A percentile compares a stretch with the other conserved stretches of the same genome.
Conservation (phyloP, 2,113 vertebrate genomes). For the Hyperopisus bebe region DNA sequence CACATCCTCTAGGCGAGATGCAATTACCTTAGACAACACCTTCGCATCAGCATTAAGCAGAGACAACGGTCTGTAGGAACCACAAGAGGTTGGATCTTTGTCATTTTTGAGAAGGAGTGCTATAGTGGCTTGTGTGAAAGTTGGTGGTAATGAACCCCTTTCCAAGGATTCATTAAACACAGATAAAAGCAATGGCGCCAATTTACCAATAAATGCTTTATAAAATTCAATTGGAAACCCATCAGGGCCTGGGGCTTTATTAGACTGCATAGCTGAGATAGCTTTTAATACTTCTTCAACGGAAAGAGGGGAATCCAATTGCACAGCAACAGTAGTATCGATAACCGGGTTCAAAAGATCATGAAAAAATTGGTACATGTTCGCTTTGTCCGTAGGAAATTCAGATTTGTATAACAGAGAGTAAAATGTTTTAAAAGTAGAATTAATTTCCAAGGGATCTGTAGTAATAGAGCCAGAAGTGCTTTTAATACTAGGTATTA, state of each 20-base stretch:
- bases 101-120: conserved; percentile 1
- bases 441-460: too few species aligned
- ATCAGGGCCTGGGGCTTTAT: conserved; percentile 15
- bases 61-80: not conserved
- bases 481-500: too few species aligned
- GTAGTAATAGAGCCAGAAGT: too few species aligned
- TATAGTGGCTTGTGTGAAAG: conserved; percentile 21
- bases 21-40: not conserved
- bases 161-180: conserved; percentile 22
- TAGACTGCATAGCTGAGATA: not conserved
- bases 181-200: conserved; percentile 13
- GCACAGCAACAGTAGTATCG: too few species aligned
- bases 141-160: conserved; percentile 12
- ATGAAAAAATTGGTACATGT: too few species aligned
- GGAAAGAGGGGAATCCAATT: too few species aligned
- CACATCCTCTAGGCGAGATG: not conserved
- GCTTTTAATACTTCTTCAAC: too few species aligned
- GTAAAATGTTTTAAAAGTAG: too few species aligned
- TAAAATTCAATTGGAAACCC: not conserved
- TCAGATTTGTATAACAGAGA: too few species aligned
- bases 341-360: too few species aligned
- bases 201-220: conserved; percentile 7
- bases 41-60: not conserved
- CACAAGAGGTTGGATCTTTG: conserved; percentile 18
- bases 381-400: too few species aligned